Evolutionary conservation across 2,113 vertebrate species (phyloP).

Genomic region (Opisthocomus hoazin): DNA sequence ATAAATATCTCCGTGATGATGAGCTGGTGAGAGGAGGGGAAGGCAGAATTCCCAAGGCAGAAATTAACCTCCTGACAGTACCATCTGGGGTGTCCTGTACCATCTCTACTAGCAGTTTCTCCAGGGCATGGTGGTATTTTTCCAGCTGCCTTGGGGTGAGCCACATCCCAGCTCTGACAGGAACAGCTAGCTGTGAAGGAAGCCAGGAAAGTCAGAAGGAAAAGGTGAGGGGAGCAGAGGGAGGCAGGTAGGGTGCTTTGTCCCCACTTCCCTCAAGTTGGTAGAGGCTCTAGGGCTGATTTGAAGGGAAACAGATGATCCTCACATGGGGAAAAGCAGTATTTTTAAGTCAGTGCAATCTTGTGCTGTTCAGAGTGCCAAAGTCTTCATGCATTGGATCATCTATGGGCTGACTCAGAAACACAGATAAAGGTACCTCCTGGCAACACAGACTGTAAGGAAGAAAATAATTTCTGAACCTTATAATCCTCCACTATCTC

Average conservation of each 20-base stretch:
- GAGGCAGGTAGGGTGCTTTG: not conserved
- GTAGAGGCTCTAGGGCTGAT: not conserved
- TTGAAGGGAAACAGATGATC: not conserved
- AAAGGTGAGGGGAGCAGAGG: not conserved
- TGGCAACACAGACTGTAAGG: not conserved
- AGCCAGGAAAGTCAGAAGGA: constrained; percentile 15
- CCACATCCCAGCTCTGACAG: constrained; percentile 53
- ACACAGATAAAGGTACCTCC: not conserved
- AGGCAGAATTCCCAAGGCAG: constrained; percentile 21
- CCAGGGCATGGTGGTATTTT: constrained; percentile 60
- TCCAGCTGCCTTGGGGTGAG: constrained; percentile 67
- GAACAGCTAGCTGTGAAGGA: constrained; percentile 61
- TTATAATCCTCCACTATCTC: not conserved
- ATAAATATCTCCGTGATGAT: not conserved
- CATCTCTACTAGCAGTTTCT: constrained; percentile 57
- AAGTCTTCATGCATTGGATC: not conserved
- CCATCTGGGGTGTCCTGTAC: constrained; percentile 38
- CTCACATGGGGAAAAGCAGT: not conserved
- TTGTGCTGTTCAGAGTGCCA: not conserved
- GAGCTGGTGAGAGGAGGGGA: constrained; percentile 22
- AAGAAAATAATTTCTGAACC: constrained; percentile 15
- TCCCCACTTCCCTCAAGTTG: not conserved
- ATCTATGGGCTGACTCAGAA: constrained; percentile 1
- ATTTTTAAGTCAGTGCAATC: not conserved
- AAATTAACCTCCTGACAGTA: not conserved